Percentiles rank a stretch among this genome's conserved stretches.
These are phyloP conservation scores for Palythoa grandis DNA, from an alignment of 92 coral and sea anemone genomes.

Conservation along the genomic window DNA sequence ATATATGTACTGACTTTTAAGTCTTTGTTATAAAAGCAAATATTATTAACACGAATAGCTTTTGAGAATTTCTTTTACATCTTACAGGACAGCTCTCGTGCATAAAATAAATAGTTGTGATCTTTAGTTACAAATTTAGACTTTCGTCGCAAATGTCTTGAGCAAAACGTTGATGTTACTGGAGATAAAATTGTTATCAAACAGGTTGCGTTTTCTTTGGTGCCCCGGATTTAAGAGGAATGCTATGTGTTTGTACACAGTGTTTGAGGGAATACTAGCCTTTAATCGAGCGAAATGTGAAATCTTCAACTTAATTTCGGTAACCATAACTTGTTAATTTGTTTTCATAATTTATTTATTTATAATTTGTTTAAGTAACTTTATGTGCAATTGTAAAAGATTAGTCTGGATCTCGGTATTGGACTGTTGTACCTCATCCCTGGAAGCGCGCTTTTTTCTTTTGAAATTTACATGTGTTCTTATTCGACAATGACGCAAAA, in stretches of 20 bases:
- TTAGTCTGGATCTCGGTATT: not conserved
- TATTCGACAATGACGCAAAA: not conserved
- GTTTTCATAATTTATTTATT: not conserved
- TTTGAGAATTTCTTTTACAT: slow-evolving; percentile 11
- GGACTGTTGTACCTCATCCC: not conserved
- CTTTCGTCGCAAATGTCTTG: not conserved
- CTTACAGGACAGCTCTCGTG: not conserved
- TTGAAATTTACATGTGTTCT: not conserved
- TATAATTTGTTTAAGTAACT: slow-evolving; percentile 2
- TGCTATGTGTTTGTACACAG: not conserved
- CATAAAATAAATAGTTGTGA: slow-evolving; percentile 9
- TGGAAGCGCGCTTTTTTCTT: slow-evolving; percentile 8
- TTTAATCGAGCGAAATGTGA: not conserved
- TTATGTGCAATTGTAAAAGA: not conserved
- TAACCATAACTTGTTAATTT: slow-evolving; percentile 1
- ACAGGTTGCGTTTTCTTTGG: not conserved
- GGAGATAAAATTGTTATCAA: not conserved
- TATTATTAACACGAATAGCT: not conserved
- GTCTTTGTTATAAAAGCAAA: slow-evolving; percentile 4
- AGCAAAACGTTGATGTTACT: not conserved
- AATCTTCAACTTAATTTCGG: not conserved
- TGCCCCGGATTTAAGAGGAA: not conserved
- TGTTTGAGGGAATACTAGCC: not conserved
- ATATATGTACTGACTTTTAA: not conserved
- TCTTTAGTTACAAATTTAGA: slow-evolving; percentile 29